phyloP scores from a whole-genome alignment of 2,888 invertebrate genomes.

The Oxystoma pomonae region DNA sequence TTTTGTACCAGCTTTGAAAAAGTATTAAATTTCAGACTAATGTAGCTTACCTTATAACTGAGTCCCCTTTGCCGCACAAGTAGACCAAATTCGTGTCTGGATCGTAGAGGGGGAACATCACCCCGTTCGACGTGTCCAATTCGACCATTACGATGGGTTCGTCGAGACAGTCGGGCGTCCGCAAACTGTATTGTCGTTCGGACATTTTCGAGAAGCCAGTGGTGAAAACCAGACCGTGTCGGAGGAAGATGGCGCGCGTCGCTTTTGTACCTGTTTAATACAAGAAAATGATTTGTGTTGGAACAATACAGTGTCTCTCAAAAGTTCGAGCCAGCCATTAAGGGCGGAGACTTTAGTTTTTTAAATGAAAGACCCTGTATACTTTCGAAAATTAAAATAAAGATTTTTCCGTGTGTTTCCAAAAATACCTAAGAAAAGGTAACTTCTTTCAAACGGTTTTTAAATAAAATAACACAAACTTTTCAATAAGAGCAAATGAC shows the following conservation, averaged over 20 bases:
- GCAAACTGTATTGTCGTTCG: slow-evolving; percentile 93
- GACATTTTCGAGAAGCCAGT: slow-evolving; percentile 97
- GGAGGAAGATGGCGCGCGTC: slow-evolving; percentile 82
- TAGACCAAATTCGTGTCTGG: slow-evolving; percentile 92
- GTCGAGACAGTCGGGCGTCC: slow-evolving; percentile 81
- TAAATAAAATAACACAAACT: no score
- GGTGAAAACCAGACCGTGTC: slow-evolving; percentile 88
- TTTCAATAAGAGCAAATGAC: no score
- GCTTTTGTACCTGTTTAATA: slow-evolving; percentile 68
- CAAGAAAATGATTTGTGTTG: background rate
- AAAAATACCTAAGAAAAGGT: no score
- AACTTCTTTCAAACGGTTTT: no score
- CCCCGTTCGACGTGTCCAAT: slow-evolving; percentile 92
- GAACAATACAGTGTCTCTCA: background rate
- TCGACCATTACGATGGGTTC: slow-evolving; percentile 92
- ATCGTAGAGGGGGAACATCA: slow-evolving; percentile 96
- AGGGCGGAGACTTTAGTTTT: no score
- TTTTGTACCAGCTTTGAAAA: no score
- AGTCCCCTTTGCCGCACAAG: slow-evolving; percentile 97
- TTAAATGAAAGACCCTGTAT: no score
- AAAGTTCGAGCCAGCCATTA: no score
- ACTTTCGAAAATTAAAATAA: no score
- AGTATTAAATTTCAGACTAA: no score
- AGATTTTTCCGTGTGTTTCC: no score
- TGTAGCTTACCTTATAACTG: slow-evolving; percentile 84